phyloP scores from a whole-genome alignment of 1,140 invertebrate species.

The Zaprionus ghesquierei region DNA sequence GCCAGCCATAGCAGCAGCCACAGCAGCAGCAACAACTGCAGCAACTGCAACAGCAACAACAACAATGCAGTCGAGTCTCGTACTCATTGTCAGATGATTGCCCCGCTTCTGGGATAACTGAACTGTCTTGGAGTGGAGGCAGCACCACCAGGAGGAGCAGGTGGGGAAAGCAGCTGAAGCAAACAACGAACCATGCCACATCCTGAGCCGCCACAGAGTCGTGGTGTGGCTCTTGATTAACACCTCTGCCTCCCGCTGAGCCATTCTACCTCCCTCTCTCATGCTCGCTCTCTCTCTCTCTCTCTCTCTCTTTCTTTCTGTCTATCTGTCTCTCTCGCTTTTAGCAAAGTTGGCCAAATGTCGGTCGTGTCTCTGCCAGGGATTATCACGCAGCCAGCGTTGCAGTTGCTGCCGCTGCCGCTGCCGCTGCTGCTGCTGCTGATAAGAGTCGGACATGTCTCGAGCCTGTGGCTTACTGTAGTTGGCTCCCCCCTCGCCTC shows the following conservation, averaged over 20 bases:
- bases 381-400: conserved; percentile 60
- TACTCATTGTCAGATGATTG: conserved; percentile 33
- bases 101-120: conserved; percentile 37
- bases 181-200: conserved; percentile 6
- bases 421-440: conserved; percentile 33
- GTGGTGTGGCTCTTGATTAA: conserved; percentile 25
- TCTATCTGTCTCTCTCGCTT: background rate
- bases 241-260: conserved; percentile 1
- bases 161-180: background rate
- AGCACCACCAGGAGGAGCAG: conserved; percentile 5
- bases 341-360: conserved; percentile 57
- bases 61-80: conserved; percentile 37
- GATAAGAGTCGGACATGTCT: conserved; percentile 49
- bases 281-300: background rate
- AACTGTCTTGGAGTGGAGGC: conserved; percentile 3
- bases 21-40: conserved; percentile 6
- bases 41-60: background rate
- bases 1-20: background rate
- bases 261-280: background rate
- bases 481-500: conserved; percentile 1
- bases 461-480: conserved; percentile 43
- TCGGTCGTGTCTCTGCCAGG: conserved; percentile 65
- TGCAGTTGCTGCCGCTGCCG: conserved; percentile 16
- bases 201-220: conserved; percentile 8
- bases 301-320: background rate